These are phyloP conservation scores for Willowsia nigromaculata DNA, from an alignment of 2,888 invertebrate genomes.

Conservation along the genomic window DNA sequence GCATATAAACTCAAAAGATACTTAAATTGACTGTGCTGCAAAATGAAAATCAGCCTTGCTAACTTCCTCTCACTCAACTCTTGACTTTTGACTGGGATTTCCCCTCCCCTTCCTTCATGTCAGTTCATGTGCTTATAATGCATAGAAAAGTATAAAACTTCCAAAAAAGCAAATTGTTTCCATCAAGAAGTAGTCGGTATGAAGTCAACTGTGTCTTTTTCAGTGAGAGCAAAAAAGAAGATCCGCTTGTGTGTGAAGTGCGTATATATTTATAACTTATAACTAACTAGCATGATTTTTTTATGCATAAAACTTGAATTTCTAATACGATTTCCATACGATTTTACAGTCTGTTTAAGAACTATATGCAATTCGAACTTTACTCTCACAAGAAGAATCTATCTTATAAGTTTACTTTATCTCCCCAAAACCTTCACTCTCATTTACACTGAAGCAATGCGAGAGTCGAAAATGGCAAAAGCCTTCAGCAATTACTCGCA, in stretches of 20 bases:
- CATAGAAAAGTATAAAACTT: no score
- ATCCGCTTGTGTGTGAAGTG: neutral
- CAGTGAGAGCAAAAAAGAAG: conserved; percentile 10
- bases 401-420: neutral
- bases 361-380: neutral
- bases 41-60: conserved; percentile 16
- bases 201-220: conserved; percentile 43
- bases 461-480: conserved; percentile 19
- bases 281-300: conserved; percentile 19
- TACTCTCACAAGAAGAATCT: neutral
- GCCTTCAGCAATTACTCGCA: neutral
- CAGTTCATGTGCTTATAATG: no score
- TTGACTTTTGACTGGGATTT: conserved; percentile 67
- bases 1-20: neutral
- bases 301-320: neutral
- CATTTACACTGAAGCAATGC: neutral
- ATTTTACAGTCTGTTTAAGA: neutral
- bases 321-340: neutral
- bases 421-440: neutral
- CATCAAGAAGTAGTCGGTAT: conserved; percentile 19
- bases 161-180: conserved; percentile 29
- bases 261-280: conserved; percentile 16
- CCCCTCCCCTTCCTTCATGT: conserved; percentile 11
- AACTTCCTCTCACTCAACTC: conserved; percentile 31
- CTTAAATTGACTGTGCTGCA: neutral